Percentiles rank a stretch among this genome's conserved stretches.
These are phyloP conservation scores for Doris montereyensis DNA, from an alignment of 2,888 invertebrate species.

Conservation along the genomic window DNA sequence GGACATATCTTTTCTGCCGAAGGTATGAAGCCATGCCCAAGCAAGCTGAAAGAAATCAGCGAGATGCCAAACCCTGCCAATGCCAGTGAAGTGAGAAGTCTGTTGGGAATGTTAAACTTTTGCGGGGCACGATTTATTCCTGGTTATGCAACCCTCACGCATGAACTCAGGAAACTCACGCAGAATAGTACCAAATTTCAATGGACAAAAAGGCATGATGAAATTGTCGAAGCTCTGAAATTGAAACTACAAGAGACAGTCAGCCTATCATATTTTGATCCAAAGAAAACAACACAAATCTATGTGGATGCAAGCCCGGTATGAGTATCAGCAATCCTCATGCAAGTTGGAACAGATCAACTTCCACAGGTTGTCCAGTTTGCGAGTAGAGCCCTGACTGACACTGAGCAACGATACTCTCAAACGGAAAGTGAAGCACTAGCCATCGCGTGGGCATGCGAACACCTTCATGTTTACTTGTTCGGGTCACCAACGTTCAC, in stretches of 20 bases:
- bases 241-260: not conserved
- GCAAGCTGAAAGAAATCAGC: slow-evolving; percentile 2
- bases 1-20: not conserved
- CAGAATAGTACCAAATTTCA: slow-evolving; percentile 22
- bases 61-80: slow-evolving; percentile 10
- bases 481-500: slow-evolving; percentile 38
- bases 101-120: slow-evolving; percentile 24
- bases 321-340: slow-evolving; percentile 20
- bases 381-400: slow-evolving; percentile 29
- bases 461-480: slow-evolving; percentile 48
- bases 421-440: slow-evolving; percentile 40
- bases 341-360: not conserved
- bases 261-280: slow-evolving; percentile 40
- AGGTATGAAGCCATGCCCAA: slow-evolving; percentile 32
- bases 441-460: slow-evolving; percentile 44
- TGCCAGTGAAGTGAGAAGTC: slow-evolving; percentile 30
- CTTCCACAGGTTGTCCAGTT: not conserved
- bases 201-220: slow-evolving; percentile 26
- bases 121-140: not conserved
- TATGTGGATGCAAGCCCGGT: slow-evolving; percentile 38
- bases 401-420: slow-evolving; percentile 38
- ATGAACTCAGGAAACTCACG: slow-evolving; percentile 32
- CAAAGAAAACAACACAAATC: slow-evolving; percentile 17
- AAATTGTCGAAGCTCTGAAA: not conserved
- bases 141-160: not conserved